These are phyloP conservation scores for Brenthis ino DNA, from an alignment of 2,888 invertebrate genomes.

Conservation along the genomic window DNA sequence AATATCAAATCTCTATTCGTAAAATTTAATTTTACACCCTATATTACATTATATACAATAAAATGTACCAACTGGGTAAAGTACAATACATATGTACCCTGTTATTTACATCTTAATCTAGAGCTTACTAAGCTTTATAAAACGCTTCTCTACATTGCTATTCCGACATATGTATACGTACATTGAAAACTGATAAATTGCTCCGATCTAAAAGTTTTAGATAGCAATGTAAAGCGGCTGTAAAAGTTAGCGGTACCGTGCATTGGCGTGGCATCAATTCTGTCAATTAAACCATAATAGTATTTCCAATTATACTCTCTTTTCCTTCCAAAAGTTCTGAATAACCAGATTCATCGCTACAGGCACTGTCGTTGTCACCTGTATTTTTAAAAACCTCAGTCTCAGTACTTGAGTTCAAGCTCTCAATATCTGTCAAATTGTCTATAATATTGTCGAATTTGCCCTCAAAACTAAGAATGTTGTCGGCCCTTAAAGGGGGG, in stretches of 20 bases:
- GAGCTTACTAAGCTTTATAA: not conserved
- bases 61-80: slow-evolving; percentile 62
- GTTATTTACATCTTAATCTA: slow-evolving; percentile 55
- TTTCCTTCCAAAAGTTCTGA: slow-evolving; percentile 87
- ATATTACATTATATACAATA: slow-evolving; percentile 68
- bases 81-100: slow-evolving; percentile 54
- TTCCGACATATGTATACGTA: too few species aligned
- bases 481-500: slow-evolving; percentile 65
- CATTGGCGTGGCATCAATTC: slow-evolving; percentile 17
- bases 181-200: too few species aligned
- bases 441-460: slow-evolving; percentile 74
- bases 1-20: slow-evolving; percentile 16
- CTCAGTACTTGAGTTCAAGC: slow-evolving; percentile 67
- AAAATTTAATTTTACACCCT: slow-evolving; percentile 47
- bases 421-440: slow-evolving; percentile 68
- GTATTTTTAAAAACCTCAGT: slow-evolving; percentile 75
- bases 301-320: slow-evolving; percentile 75
- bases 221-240: slow-evolving; percentile 14
- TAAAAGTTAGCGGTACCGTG: slow-evolving; percentile 35
- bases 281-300: slow-evolving; percentile 71
- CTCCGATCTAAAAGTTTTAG: not conserved
- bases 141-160: not conserved
- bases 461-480: slow-evolving; percentile 59
- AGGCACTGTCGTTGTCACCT: slow-evolving; percentile 89
- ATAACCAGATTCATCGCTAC: slow-evolving; percentile 95